Evolutionary conservation across 2,113 vertebrate species (phyloP), one percentile per base, ranked within the genome.

Genomic region (Patagioenas fasciata): DNA sequence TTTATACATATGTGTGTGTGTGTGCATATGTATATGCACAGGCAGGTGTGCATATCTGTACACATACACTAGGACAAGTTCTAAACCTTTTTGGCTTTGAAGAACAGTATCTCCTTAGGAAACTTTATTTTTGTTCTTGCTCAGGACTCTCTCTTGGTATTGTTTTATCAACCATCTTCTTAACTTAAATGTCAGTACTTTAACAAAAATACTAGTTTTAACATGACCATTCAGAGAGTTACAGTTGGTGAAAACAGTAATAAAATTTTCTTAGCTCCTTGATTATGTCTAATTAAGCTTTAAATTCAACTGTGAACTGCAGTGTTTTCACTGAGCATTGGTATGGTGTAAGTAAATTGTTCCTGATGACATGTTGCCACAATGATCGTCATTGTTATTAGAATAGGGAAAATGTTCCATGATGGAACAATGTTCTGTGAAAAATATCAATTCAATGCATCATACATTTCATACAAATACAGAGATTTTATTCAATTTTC

Each of bases 1-100:
- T 56, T 18, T 47, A 19, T 47, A 47, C 44, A 2, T 26, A 2
- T 44, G 0, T 15, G 0, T 20, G 4, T 16, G 14, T 6, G 1
- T 48, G 11, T 51, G 8, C 10, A 9, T 7, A 2, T 12, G 2
- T 50, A 23, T 3, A 2, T 28, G 36, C 20, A 17, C 1, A 14
- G 5, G 5, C 50, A 13, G 11, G 11, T 36, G 15, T 9, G 1
- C 44, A 26, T 42, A 32, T 28, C 13, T 57, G 5, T 38, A 26
- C 29, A 38, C 6, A 74, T 42, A 44, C 3, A 24, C 3, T 15
- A 48, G 23, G 11, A 1, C 56, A 19, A 36, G 36, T 36, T 50
- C 14, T 40, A 62, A 71, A 6, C 0, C 7, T 44, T 51, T 57
- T 69, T 13, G 3, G 19, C 14, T 25, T 58, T 85, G 6, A 84